A percentile compares a stretch with the other conserved stretches of the same genome.
These are phyloP conservation scores for Melanostoma mellinum DNA, from an alignment of 2,888 invertebrate genomes.

Conservation along the genomic window DNA sequence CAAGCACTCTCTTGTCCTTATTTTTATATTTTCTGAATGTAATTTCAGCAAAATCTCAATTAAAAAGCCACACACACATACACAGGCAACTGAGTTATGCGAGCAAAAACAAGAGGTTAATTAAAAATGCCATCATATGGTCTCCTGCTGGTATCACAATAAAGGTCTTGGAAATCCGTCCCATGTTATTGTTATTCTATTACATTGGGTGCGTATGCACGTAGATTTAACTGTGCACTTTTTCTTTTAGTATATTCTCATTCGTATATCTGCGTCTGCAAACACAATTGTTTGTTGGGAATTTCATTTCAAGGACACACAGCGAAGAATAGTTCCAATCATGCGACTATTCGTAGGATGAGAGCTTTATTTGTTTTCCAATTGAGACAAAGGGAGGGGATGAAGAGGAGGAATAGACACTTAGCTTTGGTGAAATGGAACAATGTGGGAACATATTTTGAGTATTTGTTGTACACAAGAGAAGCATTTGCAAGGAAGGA, in stretches of 20 bases:
- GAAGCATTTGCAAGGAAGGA: conserved; percentile 10
- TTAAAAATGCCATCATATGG: conserved; percentile 51
- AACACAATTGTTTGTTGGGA: conserved; percentile 39
- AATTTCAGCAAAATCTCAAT: conserved; percentile 15
- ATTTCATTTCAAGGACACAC: conserved; percentile 43
- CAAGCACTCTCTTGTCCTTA: neutral
- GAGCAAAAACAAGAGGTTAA: conserved; percentile 39
- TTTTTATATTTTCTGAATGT: neutral
- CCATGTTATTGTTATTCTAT: conserved; percentile 20
- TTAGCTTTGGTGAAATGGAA: neutral
- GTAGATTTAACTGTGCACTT: neutral
- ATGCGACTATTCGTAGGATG: conserved; percentile 45
- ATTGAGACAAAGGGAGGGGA: no score
- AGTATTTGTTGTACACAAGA: conserved; percentile 6
- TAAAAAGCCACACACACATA: conserved; percentile 23
- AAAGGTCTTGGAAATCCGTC: conserved; percentile 8
- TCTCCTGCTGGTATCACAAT: conserved; percentile 7
- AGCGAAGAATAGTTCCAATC: conserved; percentile 42
- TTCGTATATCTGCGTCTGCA: conserved; percentile 4
- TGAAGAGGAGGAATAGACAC: no score
- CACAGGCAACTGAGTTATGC: conserved; percentile 12
- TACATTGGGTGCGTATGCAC: conserved; percentile 1
- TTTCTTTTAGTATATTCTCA: conserved; percentile 2
- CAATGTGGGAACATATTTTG: conserved; percentile 11
- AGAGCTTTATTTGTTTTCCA: conserved; percentile 14